Evolutionary conservation across 2,888 invertebrate species (phyloP).

Genomic region (Mactromeris polynyma): DNA sequence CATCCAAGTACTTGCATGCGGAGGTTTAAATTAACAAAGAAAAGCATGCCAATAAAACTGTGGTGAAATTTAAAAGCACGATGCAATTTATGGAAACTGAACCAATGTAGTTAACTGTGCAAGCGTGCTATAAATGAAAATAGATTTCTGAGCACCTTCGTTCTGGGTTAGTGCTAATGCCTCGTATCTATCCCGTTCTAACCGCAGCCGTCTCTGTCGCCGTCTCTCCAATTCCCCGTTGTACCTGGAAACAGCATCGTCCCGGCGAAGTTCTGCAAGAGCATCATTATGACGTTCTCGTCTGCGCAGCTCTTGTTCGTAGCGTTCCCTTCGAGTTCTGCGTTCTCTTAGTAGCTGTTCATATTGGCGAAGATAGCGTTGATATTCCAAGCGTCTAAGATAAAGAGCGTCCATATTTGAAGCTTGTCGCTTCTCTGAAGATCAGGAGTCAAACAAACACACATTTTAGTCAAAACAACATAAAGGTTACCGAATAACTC

Average conservation of each 20-base stretch:
- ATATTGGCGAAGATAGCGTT: slow-evolving; percentile 57
- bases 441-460: not conserved
- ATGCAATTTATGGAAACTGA: not conserved
- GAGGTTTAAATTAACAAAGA: not conserved
- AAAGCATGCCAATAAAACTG: not conserved
- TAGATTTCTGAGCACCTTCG: slow-evolving; percentile 51
- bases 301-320: slow-evolving; percentile 59
- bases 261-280: slow-evolving; percentile 46
- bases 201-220: slow-evolving; percentile 27
- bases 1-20: not conserved
- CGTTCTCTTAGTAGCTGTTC: slow-evolving; percentile 35
- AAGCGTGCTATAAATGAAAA: not conserved
- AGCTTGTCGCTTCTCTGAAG: slow-evolving; percentile 66
- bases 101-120: not conserved
- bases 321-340: slow-evolving; percentile 40
- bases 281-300: slow-evolving; percentile 38
- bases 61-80: not conserved
- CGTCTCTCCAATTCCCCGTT: slow-evolving; percentile 49
- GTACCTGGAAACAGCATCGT: slow-evolving; percentile 2
- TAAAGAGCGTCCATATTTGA: slow-evolving; percentile 42
- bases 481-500: not conserved
- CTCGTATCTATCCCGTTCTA: slow-evolving; percentile 40
- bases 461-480: not conserved
- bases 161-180: slow-evolving; percentile 54
- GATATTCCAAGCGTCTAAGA: slow-evolving; percentile 56